A percentile compares a stretch with the other conserved stretches of the same genome.
These are phyloP conservation scores for Tetranychus cinnabarinus DNA, from an alignment of 1,140 invertebrate genomes.

Conservation along the genomic window DNA sequence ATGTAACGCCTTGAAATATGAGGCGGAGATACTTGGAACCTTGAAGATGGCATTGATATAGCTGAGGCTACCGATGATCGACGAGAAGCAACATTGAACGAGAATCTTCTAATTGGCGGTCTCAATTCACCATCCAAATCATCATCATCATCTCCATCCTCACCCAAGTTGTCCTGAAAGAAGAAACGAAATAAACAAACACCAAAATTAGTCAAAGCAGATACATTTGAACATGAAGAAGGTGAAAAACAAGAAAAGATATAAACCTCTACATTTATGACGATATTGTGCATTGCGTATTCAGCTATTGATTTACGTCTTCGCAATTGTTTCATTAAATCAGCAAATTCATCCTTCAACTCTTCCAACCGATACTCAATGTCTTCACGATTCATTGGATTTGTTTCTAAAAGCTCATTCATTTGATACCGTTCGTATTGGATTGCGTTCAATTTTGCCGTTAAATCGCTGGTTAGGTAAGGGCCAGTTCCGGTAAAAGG, in stretches of 20 bases:
- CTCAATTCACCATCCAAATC: constrained; percentile 20
- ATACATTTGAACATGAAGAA: neutral
- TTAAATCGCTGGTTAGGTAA: neutral
- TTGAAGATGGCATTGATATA: neutral
- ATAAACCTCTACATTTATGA: constrained; percentile 10
- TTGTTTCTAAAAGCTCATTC: constrained; percentile 1
- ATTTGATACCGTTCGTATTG: constrained; percentile 7
- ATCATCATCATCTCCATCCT: constrained; percentile 12
- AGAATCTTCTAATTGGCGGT: constrained; percentile 14
- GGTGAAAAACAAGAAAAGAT: neutral
- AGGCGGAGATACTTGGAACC: neutral
- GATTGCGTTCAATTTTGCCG: constrained; percentile 2
- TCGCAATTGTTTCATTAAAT: constrained; percentile 8
- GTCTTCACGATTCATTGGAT: constrained; percentile 1
- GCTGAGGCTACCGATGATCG: constrained; percentile 1
- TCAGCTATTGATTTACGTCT: constrained; percentile 10
- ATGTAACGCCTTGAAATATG: neutral
- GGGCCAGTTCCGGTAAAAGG: neutral
- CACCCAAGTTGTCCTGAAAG: neutral
- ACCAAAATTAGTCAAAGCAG: neutral
- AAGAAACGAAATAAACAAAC: neutral
- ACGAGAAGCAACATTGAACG: constrained; percentile 11
- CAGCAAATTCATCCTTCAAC: constrained; percentile 7
- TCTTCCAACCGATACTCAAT: constrained; percentile 7
- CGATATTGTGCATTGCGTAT: constrained; percentile 3